phyloP scores from a whole-genome alignment of 2,113 vertebrate species.

The Anguilla japonica region DNA sequence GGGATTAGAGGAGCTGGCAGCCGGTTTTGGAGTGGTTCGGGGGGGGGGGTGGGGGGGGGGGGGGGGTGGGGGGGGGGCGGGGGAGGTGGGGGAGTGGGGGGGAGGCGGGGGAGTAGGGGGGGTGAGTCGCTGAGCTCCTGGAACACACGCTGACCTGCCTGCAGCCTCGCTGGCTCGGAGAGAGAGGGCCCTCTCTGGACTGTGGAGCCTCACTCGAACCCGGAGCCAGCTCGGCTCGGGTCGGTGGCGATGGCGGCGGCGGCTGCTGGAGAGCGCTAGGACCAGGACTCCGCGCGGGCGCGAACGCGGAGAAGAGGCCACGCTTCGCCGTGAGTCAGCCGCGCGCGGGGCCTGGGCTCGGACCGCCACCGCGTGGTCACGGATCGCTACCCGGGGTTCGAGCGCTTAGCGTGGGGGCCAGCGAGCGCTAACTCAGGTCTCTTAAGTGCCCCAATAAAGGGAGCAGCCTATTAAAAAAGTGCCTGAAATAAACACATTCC shows the following conservation, averaged over 20 bases:
- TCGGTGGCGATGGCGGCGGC: too few relatives aligned
- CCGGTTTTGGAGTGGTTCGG: background rate
- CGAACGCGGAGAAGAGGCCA: too few relatives aligned
- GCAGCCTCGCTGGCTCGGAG: slow-evolving; percentile 7
- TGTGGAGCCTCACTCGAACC: slow-evolving; percentile 41
- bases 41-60: background rate
- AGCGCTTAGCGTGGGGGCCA: background rate
- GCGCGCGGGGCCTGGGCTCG: background rate
- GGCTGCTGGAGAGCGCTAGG: background rate
- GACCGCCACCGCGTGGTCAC: background rate
- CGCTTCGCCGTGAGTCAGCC: background rate
- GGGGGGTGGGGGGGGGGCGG: too few relatives aligned
- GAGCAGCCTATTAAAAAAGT: background rate
- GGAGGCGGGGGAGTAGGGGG: too few relatives aligned
- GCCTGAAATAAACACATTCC: background rate
- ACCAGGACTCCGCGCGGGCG: background rate
- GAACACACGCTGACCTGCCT: background rate
- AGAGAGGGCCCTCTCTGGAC: slow-evolving; percentile 21
- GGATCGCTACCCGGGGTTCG: background rate
- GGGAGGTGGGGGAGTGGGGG: too few relatives aligned
- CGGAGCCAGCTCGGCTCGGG: slow-evolving; percentile 25
- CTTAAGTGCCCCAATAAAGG: background rate
- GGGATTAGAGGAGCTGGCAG: slow-evolving; percentile 27
- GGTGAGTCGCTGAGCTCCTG: background rate
- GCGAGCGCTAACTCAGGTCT: background rate